A percentile compares a stretch with the other conserved stretches of the same genome.
These are phyloP conservation scores for Eristalis arbustorum DNA, from an alignment of 2,888 invertebrate genomes.

Conservation along the genomic window DNA sequence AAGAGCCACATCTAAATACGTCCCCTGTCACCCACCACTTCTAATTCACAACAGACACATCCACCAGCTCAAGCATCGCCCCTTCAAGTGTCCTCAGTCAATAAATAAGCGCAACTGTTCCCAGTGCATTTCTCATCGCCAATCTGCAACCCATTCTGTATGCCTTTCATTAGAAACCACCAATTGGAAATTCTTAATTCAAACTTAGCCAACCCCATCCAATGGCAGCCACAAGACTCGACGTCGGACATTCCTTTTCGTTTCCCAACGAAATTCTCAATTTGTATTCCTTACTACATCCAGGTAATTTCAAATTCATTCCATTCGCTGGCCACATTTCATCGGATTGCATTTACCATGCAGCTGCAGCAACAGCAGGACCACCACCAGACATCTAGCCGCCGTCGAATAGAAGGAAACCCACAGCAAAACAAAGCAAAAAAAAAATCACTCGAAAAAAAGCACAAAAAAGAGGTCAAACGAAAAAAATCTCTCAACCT, in stretches of 20 bases:
- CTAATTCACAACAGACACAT: too few relatives aligned
- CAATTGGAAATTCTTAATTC: conserved; percentile 65
- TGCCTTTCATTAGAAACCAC: conserved; percentile 59
- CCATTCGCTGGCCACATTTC: conserved; percentile 70
- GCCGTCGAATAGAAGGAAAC: conserved; percentile 37
- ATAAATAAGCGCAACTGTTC: neutral
- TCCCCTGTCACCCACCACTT: too few relatives aligned
- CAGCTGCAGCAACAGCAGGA: conserved; percentile 58
- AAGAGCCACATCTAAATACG: too few relatives aligned
- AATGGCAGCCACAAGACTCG: conserved; percentile 1
- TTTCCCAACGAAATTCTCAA: conserved; percentile 63
- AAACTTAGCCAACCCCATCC: conserved; percentile 38
- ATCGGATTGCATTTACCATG: conserved; percentile 69
- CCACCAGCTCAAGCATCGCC: neutral
- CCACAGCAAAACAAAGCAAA: conserved; percentile 26
- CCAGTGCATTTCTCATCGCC: neutral
- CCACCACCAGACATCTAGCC: conserved; percentile 35
- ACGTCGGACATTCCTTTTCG: conserved; percentile 43
- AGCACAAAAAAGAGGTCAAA: neutral
- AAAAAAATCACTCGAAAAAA: conserved; percentile 8
- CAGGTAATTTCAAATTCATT: conserved; percentile 70
- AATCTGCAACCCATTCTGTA: neutral
- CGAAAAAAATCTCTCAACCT: conserved; percentile 17
- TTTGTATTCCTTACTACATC: conserved; percentile 67
- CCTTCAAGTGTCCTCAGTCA: neutral